A percentile compares a stretch with the other conserved stretches of the same genome.
Conservation (phyloP, 2,888 invertebrate genomes). For the Gerris lacustris region DNA sequence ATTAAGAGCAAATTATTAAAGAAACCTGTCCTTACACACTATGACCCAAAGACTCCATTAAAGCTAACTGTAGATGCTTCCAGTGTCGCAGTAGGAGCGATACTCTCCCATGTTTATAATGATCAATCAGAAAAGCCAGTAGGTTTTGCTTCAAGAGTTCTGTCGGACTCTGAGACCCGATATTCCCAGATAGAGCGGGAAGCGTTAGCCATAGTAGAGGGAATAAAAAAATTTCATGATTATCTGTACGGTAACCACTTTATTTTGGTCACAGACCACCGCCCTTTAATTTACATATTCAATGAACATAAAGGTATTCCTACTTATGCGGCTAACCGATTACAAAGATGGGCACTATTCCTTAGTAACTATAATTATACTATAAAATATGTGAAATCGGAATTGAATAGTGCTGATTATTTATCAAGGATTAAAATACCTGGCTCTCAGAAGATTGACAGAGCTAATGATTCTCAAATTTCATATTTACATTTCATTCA, state of each 20-base stretch:
- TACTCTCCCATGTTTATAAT: conserved; percentile 30
- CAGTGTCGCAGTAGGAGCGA: conserved; percentile 28
- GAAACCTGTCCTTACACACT: conserved; percentile 18
- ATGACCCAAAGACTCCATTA: conserved; percentile 12
- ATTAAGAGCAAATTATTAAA: conserved; percentile 14
- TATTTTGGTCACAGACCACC: conserved; percentile 33
- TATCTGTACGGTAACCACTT: conserved; percentile 34
- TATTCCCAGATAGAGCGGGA: conserved; percentile 34
- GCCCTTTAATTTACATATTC: conserved; percentile 32
- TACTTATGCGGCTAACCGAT: conserved; percentile 33
- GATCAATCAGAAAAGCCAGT: conserved; percentile 32
- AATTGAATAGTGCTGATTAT: conserved; percentile 17
- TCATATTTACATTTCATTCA: conserved; percentile 17
- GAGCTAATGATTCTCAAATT: neutral
- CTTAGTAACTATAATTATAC: conserved; percentile 26
- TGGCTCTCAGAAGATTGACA: neutral
- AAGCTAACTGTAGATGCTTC: conserved; percentile 17
- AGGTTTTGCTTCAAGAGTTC: conserved; percentile 32
- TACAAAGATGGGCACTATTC: conserved; percentile 32
- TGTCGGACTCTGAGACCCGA: conserved; percentile 32
- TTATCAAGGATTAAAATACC: conserved; percentile 14
- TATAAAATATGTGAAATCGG: conserved; percentile 22
- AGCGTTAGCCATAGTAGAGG: conserved; percentile 34
- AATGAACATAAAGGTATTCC: conserved; percentile 33
- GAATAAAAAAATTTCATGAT: conserved; percentile 33